A percentile compares a stretch with the other conserved stretches of the same genome.
Evolutionary conservation across 2,797 vertebrate species (phyloP).

Genomic region (Rhabdomys pumilio): DNA sequence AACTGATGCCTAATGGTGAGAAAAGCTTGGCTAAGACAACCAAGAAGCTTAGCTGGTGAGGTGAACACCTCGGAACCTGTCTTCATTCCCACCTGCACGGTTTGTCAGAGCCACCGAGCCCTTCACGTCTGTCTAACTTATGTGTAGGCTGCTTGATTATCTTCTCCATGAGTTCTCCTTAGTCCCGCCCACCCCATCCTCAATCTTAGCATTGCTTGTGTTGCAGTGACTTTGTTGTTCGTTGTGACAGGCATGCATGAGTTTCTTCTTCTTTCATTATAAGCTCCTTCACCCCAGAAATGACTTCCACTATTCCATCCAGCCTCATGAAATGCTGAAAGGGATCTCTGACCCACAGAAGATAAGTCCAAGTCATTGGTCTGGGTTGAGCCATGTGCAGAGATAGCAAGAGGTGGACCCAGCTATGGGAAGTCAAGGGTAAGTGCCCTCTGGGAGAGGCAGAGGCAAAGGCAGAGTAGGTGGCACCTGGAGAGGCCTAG

Average conservation of each 20-base stretch:
- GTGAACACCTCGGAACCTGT: not conserved
- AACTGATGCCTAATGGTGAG: not conserved
- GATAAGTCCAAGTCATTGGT: not conserved
- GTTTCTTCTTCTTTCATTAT: not conserved
- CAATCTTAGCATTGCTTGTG: not conserved
- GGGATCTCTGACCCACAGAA: not conserved
- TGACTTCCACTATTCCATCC: not conserved
- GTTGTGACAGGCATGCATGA: not conserved
- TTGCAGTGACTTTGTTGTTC: not conserved
- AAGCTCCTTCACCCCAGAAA: not conserved
- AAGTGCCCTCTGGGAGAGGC: not conserved
- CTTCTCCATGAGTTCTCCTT: not conserved
- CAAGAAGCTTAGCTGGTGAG: not conserved
- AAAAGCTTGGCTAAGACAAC: not conserved
- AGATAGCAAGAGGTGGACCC: not conserved
- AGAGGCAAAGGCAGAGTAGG: not conserved
- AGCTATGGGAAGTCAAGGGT: not conserved
- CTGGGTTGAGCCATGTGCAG: too few relatives aligned
- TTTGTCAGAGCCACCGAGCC: not conserved
- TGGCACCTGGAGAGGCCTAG: not conserved
- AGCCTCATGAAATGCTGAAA: not conserved
- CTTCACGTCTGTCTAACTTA: not conserved
- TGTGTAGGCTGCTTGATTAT: not conserved
- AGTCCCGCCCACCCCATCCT: not conserved
- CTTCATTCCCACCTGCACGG: not conserved